phyloP scores from a whole-genome alignment of 1,140 invertebrate species.

The Drosophila ficusphila region DNA sequence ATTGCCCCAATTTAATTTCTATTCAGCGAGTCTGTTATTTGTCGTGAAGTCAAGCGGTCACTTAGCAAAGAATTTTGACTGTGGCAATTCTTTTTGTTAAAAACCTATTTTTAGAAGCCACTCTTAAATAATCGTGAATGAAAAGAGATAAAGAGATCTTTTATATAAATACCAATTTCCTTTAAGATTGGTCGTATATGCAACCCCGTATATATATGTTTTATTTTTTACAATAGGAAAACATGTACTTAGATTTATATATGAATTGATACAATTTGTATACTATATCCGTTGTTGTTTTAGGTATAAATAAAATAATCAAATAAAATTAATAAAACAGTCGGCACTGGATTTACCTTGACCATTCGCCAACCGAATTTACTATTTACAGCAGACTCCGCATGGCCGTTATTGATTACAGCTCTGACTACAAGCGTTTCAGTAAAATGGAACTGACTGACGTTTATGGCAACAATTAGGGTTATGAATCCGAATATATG shows the following conservation, averaged over 20 bases:
- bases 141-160: no score
- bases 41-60: background rate
- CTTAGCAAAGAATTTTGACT: no score
- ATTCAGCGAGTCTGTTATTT: background rate
- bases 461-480: constrained; percentile 37
- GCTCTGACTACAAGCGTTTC: constrained; percentile 42
- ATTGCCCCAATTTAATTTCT: background rate
- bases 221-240: constrained; percentile 47
- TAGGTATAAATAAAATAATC: constrained; percentile 44
- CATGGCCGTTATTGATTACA: constrained; percentile 20
- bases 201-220: constrained; percentile 10
- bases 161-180: background rate
- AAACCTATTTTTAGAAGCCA: no score
- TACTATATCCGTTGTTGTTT: constrained; percentile 32
- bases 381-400: constrained; percentile 43
- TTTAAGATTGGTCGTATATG: constrained; percentile 7
- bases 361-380: constrained; percentile 13
- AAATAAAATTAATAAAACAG: constrained; percentile 35
- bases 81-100: no score
- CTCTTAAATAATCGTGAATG: no score
- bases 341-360: constrained; percentile 26
- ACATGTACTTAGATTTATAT: constrained; percentile 31
- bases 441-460: constrained; percentile 24
- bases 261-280: constrained; percentile 50
- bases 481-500: constrained; percentile 90